Base-by-base conservation (phyloP, 2,797 vertebrate species). In the Arremon brunneinucha region DNA sequence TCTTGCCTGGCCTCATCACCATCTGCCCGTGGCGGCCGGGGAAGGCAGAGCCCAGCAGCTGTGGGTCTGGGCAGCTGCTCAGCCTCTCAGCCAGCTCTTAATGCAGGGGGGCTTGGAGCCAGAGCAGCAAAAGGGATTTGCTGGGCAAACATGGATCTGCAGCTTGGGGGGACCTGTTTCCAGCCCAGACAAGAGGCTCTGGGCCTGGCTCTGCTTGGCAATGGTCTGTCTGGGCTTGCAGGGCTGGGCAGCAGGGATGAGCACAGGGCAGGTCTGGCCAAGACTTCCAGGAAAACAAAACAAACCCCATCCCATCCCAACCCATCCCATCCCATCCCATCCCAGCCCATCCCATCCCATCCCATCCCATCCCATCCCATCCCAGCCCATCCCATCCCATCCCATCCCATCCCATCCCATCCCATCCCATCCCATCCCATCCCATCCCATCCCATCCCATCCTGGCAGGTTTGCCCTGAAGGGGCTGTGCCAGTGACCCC, bases 41-140 rank as follows among this genome's bases (percentile, higher is more conserved):
- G 89, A 87, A 92, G 84, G 88, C 86, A 93, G 87, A 89, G 81
- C 93, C 72, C 62, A 0, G 93, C 91, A 94, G 92, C 95, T 94
- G 92, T 70, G 85, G 87, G 69, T 7, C 69, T 0, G 1, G 62
- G 80, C 88, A 94, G 93, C 93, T 95, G 92, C 94, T 85, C 7
- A 0, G 60, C 92, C 55, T 62, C 52, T 2, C 2, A 44, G 75
- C 44, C 21, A 5, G 37, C 43, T 65, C 94, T 89, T 83, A 53
- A 64, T 10, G 74, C 85, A 43, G 19, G 3, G 3, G 24, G 24
- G 21, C 21, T 64, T 70, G 50, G 24, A 44, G 52, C 22, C 14
- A 70, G 34, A 64, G 59, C 53, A 75, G 65, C 56, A 37, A 55
- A 50, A 70, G 7, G 52, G 60, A 4, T 59, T n/a, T 72, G 26